Evolutionary conservation across 2,888 invertebrate genomes (phyloP), one percentile per base, ranked within the genome.

Genomic region (Meghimatium bilineatum): DNA sequence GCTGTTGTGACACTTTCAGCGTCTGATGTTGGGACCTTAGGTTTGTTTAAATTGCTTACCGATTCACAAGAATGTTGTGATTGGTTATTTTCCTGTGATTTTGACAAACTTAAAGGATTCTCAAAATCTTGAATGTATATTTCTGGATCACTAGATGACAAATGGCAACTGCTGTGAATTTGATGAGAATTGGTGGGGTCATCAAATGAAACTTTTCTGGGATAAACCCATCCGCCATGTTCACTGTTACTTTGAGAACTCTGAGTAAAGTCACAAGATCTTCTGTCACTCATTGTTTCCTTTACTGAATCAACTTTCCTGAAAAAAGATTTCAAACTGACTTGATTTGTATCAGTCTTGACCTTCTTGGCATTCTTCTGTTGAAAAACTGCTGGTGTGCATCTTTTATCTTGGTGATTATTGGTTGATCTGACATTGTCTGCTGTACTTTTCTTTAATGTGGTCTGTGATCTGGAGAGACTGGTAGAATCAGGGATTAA

Each of bases 291-390:
- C 0, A 34, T 26, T 26, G 44, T 75, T n/a, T 56, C 32, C 0
- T 26, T 34, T 29, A 60, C 34, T 32, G 80, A 66, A 38, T 8
- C 20, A 20, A 75, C 56, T 74, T 72, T 85, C 8, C n/a, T 34
- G 74, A 87, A 85, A 63, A 86, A 87, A 14, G 38, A 82, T 10
- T 75, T 79, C 78, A 87, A 60, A 66, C 85, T 86, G 60, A 67
- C 49, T 38, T 87, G 87, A 34, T 85, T 85, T 32, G 77, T 38
- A n/a, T 38, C 76, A 32, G 60, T 76, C 76, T 86, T 85, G 80
- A 82, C 86, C 79, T 88, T 90, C 63, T 84, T 80, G 23, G 60
- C 8, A 52, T 77, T 80, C 26, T 34, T 44, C 12, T 81, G 72
- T 34, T n/a, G 38, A 17, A n/a, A n/a, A 44, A 29, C 38, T 63